Evolutionary conservation across 2,888 invertebrate genomes (phyloP), one percentile per base, ranked within the genome.

Genomic region (Ametastegia equiseti): DNA sequence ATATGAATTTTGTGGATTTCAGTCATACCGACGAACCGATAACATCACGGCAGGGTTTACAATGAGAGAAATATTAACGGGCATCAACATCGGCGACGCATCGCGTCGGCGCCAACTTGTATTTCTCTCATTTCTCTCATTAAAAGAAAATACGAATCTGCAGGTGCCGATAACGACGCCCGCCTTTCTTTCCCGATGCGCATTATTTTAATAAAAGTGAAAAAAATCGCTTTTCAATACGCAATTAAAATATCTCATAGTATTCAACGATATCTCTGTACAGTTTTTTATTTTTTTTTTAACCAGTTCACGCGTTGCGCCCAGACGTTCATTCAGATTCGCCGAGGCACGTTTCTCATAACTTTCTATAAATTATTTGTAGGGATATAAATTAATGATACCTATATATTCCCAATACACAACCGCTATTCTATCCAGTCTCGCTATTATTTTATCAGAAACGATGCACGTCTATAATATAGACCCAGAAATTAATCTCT

Each of bases 51-150:
- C 36, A 67, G 39, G 65, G 39, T 39, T 33, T 39, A 67, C 19
- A 75, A 54, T 75, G 36, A 75, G 54, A 75, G 85, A 84, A 89
- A 89, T 84, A 87, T 88, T 87, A 88, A 88, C 86, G 83, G 83
- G 82, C 69, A 54, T 36, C 27, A 13, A n/a, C 45, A 47, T 30
- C 19, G 27, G 54, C 54, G 75, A 15, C 33, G 30, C 63, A 15
- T 77, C 77, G 57, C 63, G 27, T 77, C 77, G 57, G 36, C 57
- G 77, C 77, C 57, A 19, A 47, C 63, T 63, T 47, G 23, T 42
- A 9, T n/a, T 79, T 45, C 78, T 63, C 60, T 79, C 39, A 57
- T 79, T 65, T 39, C 45, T 75, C 75, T 75, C 75, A 75, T 75
- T 75, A 75, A 54, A 75, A 75, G 75, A 39, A 75, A 75, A 75